phyloP scores from a whole-genome alignment of 2,888 invertebrate species.

The Panorpa germanica region DNA sequence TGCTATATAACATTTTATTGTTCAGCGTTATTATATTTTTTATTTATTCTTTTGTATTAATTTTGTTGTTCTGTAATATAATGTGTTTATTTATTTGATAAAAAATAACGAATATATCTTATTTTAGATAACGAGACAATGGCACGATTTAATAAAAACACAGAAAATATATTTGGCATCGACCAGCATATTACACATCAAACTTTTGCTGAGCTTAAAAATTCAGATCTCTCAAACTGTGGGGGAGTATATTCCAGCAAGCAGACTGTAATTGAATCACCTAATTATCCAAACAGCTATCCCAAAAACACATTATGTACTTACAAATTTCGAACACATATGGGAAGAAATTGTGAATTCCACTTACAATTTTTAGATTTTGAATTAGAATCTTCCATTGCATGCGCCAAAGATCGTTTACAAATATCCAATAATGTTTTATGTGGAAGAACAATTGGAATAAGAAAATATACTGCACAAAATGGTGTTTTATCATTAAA shows the following conservation, averaged over 20 bases:
- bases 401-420: conserved; percentile 30
- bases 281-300: conserved; percentile 29
- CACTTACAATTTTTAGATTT: conserved; percentile 36
- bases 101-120: too few relatives aligned
- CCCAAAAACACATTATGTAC: conserved; percentile 25
- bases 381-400: conserved; percentile 24
- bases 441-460: conserved; percentile 29
- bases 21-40: too few relatives aligned
- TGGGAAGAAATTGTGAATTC: conserved; percentile 28
- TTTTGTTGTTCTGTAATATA: too few relatives aligned
- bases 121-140: too few relatives aligned
- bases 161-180: too few relatives aligned
- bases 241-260: conserved; percentile 26
- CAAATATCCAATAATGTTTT: conserved; percentile 27
- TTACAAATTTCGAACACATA: conserved; percentile 28
- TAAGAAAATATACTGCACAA: conserved; percentile 25
- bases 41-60: too few relatives aligned
- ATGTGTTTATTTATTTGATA: too few relatives aligned
- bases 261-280: conserved; percentile 28
- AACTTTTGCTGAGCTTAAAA: too few relatives aligned
- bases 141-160: too few relatives aligned
- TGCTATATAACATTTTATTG: too few relatives aligned
- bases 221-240: too few relatives aligned
- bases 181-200: too few relatives aligned
- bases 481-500: conserved; percentile 26